Evolutionary conservation across 2,113 vertebrate species (phyloP).

Genomic region (Megaceryle torquata): DNA sequence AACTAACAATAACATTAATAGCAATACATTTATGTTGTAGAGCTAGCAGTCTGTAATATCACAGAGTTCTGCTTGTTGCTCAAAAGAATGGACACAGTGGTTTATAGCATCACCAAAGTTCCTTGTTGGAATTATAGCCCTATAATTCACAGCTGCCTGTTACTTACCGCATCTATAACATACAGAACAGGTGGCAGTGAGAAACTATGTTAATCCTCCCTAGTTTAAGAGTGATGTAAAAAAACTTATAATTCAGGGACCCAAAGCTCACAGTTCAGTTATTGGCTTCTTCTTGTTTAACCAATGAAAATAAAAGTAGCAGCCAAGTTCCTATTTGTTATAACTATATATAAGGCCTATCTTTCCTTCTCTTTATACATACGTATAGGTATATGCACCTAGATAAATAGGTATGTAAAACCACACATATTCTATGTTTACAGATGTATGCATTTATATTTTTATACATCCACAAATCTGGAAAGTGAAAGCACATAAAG

Average conservation of each 20-base stretch:
- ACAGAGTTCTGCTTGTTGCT: background rate
- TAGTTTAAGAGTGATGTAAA: constrained; percentile 13
- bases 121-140: constrained; percentile 29
- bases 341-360: background rate
- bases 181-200: constrained; percentile 38
- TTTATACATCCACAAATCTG: background rate
- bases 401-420: background rate
- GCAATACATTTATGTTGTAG: background rate
- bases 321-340: background rate
- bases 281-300: background rate
- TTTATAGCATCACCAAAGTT: constrained; percentile 11
- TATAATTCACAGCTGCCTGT: constrained; percentile 48
- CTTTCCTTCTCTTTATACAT: background rate
- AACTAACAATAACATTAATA: background rate
- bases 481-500: background rate
- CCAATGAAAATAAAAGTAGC: background rate
- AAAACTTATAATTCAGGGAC: background rate
- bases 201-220: constrained; percentile 27
- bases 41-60: background rate
- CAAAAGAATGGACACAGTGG: background rate
- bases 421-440: background rate
- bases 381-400: background rate
- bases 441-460: background rate
- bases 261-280: background rate
- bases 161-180: constrained; percentile 35